Percentiles rank a stretch among this genome's conserved stretches.
phyloP scores from a whole-genome alignment of 2,797 vertebrate genomes.

The Lacerta agilis region DNA sequence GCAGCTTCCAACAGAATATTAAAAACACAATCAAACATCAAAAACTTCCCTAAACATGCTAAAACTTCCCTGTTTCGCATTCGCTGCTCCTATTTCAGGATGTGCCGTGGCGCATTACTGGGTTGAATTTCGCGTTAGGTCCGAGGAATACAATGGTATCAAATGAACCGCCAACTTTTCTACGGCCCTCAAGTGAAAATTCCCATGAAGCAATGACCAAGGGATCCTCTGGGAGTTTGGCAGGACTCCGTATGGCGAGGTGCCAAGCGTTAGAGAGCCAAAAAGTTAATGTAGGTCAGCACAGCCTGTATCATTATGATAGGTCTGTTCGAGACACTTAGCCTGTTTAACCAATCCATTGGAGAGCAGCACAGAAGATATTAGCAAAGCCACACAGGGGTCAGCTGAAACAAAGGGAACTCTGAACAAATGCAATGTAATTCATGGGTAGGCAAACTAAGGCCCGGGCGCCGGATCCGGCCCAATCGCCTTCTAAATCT shows the following conservation, averaged over 20 bases:
- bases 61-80: background rate
- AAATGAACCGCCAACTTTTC: background rate
- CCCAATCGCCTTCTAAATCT: no score
- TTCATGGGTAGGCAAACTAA: no score
- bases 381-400: background rate
- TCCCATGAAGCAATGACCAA: background rate
- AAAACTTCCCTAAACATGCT: no score
- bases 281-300: conserved; percentile 16
- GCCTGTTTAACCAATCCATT: background rate
- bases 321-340: background rate
- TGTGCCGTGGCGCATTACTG: background rate
- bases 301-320: background rate
- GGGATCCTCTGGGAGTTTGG: background rate
- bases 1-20: no score
- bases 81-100: background rate
- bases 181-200: background rate
- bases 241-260: background rate
- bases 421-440: background rate
- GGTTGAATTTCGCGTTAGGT: background rate
- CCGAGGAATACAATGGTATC: background rate
- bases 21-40: no score
- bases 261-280: conserved; percentile 2
- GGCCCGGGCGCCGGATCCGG: no score
- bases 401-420: background rate
- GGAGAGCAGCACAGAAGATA: background rate